Base-by-base conservation (phyloP, 92 coral and sea anemone genomes). In the Phenganax subtilis region DNA sequence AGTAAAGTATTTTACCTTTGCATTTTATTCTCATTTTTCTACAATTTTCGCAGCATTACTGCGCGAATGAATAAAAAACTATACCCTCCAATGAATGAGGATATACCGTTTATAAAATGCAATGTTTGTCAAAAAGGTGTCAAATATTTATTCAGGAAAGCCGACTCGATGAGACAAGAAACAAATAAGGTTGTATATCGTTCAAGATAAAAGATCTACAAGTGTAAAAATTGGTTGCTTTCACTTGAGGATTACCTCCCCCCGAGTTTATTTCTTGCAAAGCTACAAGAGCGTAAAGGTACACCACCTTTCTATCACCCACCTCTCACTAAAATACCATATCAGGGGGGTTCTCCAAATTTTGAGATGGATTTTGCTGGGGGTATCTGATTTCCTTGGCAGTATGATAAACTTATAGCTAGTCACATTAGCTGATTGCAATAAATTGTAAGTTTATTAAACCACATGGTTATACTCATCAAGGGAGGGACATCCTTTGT, bases 121-220 rank as follows among this genome's bases (percentile, higher is more conserved):
- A 96, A 96, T 67, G 91, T 97, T 14, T 96, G 99, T 82, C 97
- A 90, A 77, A 96, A 86, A 85, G 99, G 96, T 37, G 90, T 96
- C 17, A 96, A 89, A 57, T 80, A 90, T 75, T 75, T 96, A 76
- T 92, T 63, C 80, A 81, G 90, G 20, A 96, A 92, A 88, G 88
- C 99, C 20, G 84, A 85, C 6, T 92, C 91, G 27, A 87, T 96
- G 97, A 87, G 91, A 71, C 89, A 87, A 61, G 88, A 67, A 52
- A 71, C 89, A 29, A 90, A 85, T 60, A 89, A 86, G 92, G 97
- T 94, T 75, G 81, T 57, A 75, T 17, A 12, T 8, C 28, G 16
- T 75, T 11, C 2, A 51, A 47, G 12, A 27, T 51, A 30, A 20
- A 20, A 0, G 8, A 8, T 30, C 52, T 17, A 9, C 0, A 9